A percentile compares a stretch with the other conserved stretches of the same genome.
phyloP scores from a whole-genome alignment of 2,113 vertebrate species.

The Protomyctophum bolini region DNA sequence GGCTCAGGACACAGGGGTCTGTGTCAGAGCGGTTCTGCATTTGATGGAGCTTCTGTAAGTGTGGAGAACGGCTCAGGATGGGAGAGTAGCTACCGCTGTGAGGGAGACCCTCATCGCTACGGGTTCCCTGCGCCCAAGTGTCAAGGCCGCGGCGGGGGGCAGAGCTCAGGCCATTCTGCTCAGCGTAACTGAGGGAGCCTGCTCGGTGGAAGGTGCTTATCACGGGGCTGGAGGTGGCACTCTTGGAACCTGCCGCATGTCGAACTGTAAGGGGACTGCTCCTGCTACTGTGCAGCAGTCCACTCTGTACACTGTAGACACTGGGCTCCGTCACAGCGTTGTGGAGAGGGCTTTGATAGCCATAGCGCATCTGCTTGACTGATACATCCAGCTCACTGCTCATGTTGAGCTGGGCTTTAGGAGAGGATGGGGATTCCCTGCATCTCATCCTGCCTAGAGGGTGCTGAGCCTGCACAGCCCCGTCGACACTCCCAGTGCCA shows the following conservation, averaged over 20 bases:
- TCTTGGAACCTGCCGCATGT: slow-evolving; percentile 74
- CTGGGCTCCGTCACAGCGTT: slow-evolving; percentile 81
- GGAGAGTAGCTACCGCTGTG: slow-evolving; percentile 71
- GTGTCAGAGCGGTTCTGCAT: slow-evolving; percentile 78
- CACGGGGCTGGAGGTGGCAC: slow-evolving; percentile 80
- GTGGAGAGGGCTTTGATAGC: slow-evolving; percentile 76
- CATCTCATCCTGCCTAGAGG: slow-evolving; percentile 63
- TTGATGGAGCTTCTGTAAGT: slow-evolving; percentile 67
- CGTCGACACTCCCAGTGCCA: slow-evolving; percentile 31
- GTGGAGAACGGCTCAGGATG: slow-evolving; percentile 60
- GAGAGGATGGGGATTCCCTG: slow-evolving; percentile 78
- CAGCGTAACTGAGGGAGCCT: slow-evolving; percentile 75
- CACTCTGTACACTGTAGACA: slow-evolving; percentile 59
- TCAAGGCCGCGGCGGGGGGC: slow-evolving; percentile 35
- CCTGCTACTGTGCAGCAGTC: slow-evolving; percentile 70
- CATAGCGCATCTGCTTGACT: slow-evolving; percentile 75
- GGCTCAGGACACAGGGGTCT: slow-evolving; percentile 81
- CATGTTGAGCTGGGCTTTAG: slow-evolving; percentile 69
- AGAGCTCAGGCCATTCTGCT: slow-evolving; percentile 81
- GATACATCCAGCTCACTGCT: slow-evolving; percentile 77
- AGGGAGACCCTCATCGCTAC: slow-evolving; percentile 44
- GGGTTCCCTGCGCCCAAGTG: slow-evolving; percentile 21
- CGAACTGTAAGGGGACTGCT: slow-evolving; percentile 75
- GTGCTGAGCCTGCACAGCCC: slow-evolving; percentile 70
- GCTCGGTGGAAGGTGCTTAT: slow-evolving; percentile 73